Evolutionary conservation across 2,113 vertebrate species (phyloP).

Genomic region (Corydoras maculifer): DNA sequence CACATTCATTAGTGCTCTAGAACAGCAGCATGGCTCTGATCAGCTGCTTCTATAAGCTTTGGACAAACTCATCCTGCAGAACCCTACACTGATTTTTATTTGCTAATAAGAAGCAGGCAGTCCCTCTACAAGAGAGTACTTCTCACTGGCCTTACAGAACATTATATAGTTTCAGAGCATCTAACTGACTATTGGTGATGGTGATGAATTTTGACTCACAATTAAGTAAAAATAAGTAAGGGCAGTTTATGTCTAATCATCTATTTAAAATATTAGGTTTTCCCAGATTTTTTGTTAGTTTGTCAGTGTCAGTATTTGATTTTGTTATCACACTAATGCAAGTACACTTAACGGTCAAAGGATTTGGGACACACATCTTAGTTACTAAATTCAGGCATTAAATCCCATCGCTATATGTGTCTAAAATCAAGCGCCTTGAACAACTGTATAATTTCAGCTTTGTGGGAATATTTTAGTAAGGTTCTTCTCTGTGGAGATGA

Average conservation of each 20-base stretch:
- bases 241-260: not conserved
- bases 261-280: conserved; percentile 3
- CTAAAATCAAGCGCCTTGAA: too few species aligned
- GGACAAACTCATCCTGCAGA: conserved; percentile 21
- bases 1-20: conserved; percentile 19
- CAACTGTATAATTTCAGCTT: too few species aligned
- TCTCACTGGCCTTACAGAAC: not conserved
- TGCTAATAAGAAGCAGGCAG: conserved; percentile 58
- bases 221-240: not conserved
- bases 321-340: too few species aligned
- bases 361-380: too few species aligned
- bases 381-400: too few species aligned
- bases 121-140: conserved; percentile 3
- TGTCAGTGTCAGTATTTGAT: too few species aligned
- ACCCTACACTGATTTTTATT: conserved; percentile 35
- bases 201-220: not conserved
- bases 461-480: too few species aligned
- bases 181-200: not conserved
- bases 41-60: not conserved
- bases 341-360: too few species aligned
- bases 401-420: too few species aligned
- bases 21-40: conserved; percentile 7
- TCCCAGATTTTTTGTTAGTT: too few species aligned
- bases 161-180: not conserved
- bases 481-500: too few species aligned